Evolutionary conservation across 2,888 invertebrate genomes (phyloP).

Genomic region (Diabrotica balteata): DNA sequence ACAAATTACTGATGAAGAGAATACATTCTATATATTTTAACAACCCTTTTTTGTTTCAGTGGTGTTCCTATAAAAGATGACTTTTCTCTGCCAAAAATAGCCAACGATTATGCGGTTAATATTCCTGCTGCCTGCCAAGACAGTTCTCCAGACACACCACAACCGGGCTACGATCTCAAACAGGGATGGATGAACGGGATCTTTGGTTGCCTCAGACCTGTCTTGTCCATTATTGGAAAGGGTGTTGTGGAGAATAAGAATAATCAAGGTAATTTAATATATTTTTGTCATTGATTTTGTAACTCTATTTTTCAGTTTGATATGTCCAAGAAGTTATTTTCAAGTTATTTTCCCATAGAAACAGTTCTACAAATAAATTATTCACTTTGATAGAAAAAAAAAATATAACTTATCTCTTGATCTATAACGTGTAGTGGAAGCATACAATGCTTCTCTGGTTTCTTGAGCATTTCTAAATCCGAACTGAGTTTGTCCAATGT

Average conservation of each 20-base stretch:
- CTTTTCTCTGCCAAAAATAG: constrained; percentile 59
- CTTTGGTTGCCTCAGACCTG: constrained; percentile 86
- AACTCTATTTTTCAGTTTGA: too few species aligned
- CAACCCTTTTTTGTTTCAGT: constrained; percentile 56
- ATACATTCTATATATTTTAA: background rate
- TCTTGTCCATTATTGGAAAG: constrained; percentile 86
- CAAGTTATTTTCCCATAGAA: too few species aligned
- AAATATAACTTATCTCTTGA: too few species aligned
- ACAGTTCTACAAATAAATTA: too few species aligned
- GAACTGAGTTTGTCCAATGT: too few species aligned
- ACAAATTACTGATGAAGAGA: too few species aligned
- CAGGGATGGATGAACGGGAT: constrained; percentile 83
- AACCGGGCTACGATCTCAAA: constrained; percentile 61
- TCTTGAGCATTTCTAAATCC: too few species aligned
- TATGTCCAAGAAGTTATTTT: too few species aligned
- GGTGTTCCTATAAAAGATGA: constrained; percentile 73
- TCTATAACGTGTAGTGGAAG: too few species aligned
- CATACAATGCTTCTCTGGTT: too few species aligned
- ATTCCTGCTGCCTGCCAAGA: constrained; percentile 58
- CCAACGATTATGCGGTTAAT: constrained; percentile 55
- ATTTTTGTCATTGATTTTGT: background rate
- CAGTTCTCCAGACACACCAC: constrained; percentile 62
- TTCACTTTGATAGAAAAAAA: too few species aligned
- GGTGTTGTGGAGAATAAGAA: constrained; percentile 75
- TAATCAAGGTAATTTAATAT: constrained; percentile 58